These are phyloP conservation scores for Glomeris maerens DNA, from an alignment of 1,140 invertebrate genomes.

Conservation along the genomic window DNA sequence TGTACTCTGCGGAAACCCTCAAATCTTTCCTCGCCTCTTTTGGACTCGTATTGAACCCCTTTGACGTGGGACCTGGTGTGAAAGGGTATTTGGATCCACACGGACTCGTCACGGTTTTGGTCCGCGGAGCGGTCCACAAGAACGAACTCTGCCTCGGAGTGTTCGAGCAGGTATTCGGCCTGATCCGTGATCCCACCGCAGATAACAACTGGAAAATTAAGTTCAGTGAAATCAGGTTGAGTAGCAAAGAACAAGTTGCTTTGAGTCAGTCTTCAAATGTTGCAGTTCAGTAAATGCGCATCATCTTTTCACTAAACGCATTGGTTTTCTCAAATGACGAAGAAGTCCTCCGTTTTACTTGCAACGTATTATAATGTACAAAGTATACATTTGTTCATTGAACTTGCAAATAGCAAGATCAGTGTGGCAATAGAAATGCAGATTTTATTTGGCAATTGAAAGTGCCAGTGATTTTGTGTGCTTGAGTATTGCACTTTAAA, in stretches of 20 bases:
- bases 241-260: not conserved
- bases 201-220: conserved; percentile 6
- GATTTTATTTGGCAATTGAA: no score
- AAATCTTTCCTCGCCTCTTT: conserved; percentile 30
- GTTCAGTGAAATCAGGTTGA: not conserved
- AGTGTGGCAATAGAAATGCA: no score
- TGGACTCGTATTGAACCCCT: conserved; percentile 43
- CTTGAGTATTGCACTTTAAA: no score
- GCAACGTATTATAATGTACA: no score
- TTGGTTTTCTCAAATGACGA: no score
- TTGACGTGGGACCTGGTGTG: conserved; percentile 36
- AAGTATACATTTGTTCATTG: no score
- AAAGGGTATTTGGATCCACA: conserved; percentile 40
- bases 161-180: conserved; percentile 47
- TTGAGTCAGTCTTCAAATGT: no score
- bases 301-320: no score
- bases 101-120: conserved; percentile 42
- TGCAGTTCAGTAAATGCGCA: no score
- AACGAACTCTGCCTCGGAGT: conserved; percentile 36
- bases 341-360: no score
- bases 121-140: conserved; percentile 44
- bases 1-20: conserved; percentile 28
- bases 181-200: conserved; percentile 24
- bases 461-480: no score
- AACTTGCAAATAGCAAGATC: no score